A percentile compares a stretch with the other conserved stretches of the same genome.
Evolutionary conservation across 2,113 vertebrate genomes (phyloP).

Genomic region (Poeciliopsis prolifica): DNA sequence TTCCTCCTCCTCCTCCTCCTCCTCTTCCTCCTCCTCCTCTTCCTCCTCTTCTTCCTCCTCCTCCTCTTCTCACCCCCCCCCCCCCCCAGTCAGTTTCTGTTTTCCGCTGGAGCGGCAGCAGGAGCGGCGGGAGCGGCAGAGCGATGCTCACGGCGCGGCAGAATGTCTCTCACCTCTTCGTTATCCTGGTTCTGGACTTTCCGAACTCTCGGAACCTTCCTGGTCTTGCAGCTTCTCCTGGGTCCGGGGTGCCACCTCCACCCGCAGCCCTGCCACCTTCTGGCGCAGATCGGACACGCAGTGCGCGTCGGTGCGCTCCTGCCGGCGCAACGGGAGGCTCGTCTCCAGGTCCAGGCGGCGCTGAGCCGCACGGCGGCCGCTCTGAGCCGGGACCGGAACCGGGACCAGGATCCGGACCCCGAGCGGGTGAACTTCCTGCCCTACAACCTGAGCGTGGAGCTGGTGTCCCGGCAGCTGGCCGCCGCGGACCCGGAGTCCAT

Average conservation of each 20-base stretch:
- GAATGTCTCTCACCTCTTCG: conserved; percentile 76
- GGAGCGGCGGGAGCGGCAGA: conserved; percentile 64
- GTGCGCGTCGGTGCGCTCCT: conserved; percentile 85
- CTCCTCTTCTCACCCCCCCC: not conserved
- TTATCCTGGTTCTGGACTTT: conserved; percentile 68
- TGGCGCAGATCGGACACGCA: conserved; percentile 78
- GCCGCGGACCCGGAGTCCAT: conserved; percentile 85
- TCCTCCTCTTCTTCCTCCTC: not conserved
- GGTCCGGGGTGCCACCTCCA: conserved; percentile 69
- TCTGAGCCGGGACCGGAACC: conserved; percentile 48
- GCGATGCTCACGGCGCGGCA: conserved; percentile 79
- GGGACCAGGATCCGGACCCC: conserved; percentile 16
- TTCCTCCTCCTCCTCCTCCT: too few relatives aligned
- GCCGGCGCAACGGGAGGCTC: conserved; percentile 72
- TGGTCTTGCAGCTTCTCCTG: conserved; percentile 69
- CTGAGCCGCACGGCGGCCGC: conserved; percentile 72
- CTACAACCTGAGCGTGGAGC: conserved; percentile 86
- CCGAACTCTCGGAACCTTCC: conserved; percentile 21
- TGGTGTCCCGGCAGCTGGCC: conserved; percentile 69
- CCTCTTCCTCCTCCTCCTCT: not conserved
- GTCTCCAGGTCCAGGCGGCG: conserved; percentile 76
- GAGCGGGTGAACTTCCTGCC: conserved; percentile 71
- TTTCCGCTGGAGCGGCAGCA: conserved; percentile 25
- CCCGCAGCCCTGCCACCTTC: conserved; percentile 84
- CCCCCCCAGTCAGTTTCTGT: conserved; percentile 4